Conservation (phyloP, 1,140 invertebrate species). For the Rhopalosiphum maidis region DNA sequence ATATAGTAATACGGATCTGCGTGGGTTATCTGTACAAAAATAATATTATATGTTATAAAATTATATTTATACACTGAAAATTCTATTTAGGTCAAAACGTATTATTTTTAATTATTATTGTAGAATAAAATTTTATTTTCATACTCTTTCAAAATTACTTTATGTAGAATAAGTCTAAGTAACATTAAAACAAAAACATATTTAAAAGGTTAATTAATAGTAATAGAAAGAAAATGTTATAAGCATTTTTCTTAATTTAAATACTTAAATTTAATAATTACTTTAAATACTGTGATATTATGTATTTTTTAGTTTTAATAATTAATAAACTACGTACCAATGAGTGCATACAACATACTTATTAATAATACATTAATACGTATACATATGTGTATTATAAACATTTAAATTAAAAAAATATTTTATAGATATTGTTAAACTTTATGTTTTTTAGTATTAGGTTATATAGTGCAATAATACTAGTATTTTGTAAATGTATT, state of each 20-base stretch:
- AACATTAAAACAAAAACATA: neutral
- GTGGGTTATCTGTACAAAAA: neutral
- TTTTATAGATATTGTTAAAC: neutral
- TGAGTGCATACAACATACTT: neutral
- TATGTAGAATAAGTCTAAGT: neutral
- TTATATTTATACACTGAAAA: neutral
- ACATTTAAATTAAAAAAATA: neutral
- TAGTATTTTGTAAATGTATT: neutral
- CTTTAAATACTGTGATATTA: neutral
- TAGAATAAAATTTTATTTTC: neutral
- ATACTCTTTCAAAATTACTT: neutral
- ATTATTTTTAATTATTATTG: neutral
- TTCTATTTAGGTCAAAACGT: neutral
- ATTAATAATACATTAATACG: too few species aligned
- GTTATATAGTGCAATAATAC: neutral
- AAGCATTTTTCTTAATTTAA: neutral
- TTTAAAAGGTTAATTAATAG: neutral
- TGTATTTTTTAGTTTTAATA: neutral
- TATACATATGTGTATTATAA: neutral
- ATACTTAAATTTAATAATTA: neutral
- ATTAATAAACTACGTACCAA: neutral
- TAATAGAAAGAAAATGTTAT: neutral
- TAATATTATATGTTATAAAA: neutral
- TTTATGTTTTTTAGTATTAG: neutral
- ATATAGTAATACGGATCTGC: neutral